A percentile compares a stretch with the other conserved stretches of the same genome.
Conservation (phyloP, 2,797 vertebrate genomes). For the Pipistrellus kuhlii region DNA sequence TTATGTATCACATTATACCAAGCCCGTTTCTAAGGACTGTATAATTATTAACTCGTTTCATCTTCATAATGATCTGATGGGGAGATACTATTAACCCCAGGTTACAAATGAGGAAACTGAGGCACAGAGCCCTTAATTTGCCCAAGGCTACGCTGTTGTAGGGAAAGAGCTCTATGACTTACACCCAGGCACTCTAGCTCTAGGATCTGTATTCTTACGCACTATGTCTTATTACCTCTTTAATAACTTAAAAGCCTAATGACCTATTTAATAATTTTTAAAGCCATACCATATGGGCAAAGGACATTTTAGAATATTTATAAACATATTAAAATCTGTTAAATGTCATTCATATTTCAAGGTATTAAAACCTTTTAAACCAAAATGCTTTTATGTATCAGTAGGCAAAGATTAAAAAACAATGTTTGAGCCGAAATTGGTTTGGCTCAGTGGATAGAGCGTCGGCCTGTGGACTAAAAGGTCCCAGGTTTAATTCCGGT, state of each 20-base stretch:
- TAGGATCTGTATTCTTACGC: neutral
- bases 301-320: slow-evolving; percentile 12
- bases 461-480: too few relatives aligned
- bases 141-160: neutral
- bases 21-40: slow-evolving; percentile 15
- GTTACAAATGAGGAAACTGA: slow-evolving; percentile 50
- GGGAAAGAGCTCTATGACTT: slow-evolving; percentile 10
- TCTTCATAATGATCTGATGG: neutral
- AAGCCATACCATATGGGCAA: neutral
- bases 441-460: too few relatives aligned
- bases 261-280: neutral
- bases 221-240: slow-evolving; percentile 2
- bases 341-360: slow-evolving; percentile 18
- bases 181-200: slow-evolving; percentile 14
- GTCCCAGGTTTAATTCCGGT: too few relatives aligned
- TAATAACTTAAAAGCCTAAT: neutral
- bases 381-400: slow-evolving; percentile 46
- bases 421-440: too few relatives aligned
- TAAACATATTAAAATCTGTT: neutral
- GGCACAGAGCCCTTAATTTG: slow-evolving; percentile 24
- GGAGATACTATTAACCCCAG: neutral
- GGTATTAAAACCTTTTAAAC: slow-evolving; percentile 38
- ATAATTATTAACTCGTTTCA: slow-evolving; percentile 39
- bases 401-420: neutral
- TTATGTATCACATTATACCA: neutral